Conservation (phyloP, 2,888 invertebrate species). For the Orthosia cruda region DNA sequence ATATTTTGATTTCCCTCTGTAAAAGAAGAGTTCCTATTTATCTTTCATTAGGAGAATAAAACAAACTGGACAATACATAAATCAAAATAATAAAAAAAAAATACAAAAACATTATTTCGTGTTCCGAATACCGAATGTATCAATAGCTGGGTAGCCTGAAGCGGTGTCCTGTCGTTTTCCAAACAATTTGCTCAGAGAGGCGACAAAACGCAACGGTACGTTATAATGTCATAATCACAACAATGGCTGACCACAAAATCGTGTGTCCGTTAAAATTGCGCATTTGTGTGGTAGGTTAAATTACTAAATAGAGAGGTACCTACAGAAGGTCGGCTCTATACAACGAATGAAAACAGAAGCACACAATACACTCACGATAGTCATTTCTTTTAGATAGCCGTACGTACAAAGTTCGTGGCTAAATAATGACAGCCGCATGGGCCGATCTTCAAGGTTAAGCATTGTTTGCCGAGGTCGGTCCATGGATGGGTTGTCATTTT, state of each 20-base stretch:
- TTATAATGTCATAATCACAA: slow-evolving; percentile 42
- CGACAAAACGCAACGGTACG: slow-evolving; percentile 27
- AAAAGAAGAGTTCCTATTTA: neutral
- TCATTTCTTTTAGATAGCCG: no score
- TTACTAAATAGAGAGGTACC: neutral
- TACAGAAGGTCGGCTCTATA: neutral
- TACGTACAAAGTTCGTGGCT: no score
- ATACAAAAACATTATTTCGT: neutral
- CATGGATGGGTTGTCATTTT: no score
- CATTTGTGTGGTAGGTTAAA: slow-evolving; percentile 2
- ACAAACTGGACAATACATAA: neutral
- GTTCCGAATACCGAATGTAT: neutral
- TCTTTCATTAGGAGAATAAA: neutral
- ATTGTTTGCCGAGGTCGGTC: no score
- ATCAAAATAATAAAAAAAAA: neutral
- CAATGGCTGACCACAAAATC: slow-evolving; percentile 41
- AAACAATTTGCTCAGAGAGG: slow-evolving; percentile 22
- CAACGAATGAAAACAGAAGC: neutral
- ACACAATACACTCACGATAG: no score
- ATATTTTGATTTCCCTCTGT: no score
- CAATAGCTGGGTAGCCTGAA: slow-evolving; percentile 1
- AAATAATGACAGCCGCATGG: no score
- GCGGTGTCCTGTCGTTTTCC: slow-evolving; percentile 13
- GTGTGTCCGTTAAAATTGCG: slow-evolving; percentile 13
- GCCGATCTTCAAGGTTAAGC: no score